phyloP scores from a whole-genome alignment of 2,797 vertebrate genomes.

The Alauda arvensis region DNA sequence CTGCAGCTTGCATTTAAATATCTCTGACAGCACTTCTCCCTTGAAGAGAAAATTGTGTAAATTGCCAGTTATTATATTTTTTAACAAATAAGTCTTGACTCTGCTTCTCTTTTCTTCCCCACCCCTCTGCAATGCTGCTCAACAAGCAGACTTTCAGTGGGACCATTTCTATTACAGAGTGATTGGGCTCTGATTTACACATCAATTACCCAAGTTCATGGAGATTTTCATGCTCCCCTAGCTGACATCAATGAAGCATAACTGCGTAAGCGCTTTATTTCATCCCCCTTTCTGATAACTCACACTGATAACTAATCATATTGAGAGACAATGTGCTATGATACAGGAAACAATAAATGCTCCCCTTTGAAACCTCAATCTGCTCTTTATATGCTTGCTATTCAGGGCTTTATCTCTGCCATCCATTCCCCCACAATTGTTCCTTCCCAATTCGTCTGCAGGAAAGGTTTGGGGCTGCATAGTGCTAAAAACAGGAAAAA shows the following conservation, averaged over 20 bases:
- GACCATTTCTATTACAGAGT: conserved; percentile 76
- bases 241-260: conserved; percentile 74
- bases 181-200: conserved; percentile 79
- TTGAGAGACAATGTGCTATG: conserved; percentile 64
- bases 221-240: conserved; percentile 75
- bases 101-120: conserved; percentile 29
- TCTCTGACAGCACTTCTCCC: conserved; percentile 57
- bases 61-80: conserved; percentile 66
- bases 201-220: conserved; percentile 78
- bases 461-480: neutral
- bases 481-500: neutral
- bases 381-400: conserved; percentile 49
- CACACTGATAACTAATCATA: conserved; percentile 74
- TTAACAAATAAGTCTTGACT: conserved; percentile 69
- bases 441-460: conserved; percentile 7
- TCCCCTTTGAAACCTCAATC: conserved; percentile 64
- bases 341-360: conserved; percentile 70
- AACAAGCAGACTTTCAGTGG: conserved; percentile 72
- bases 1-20: conserved; percentile 41
- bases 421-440: conserved; percentile 32
- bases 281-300: conserved; percentile 69
- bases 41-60: conserved; percentile 65
- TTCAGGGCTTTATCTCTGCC: conserved; percentile 55
- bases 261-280: conserved; percentile 72
- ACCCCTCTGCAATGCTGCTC: conserved; percentile 59